Conservation (phyloP, 2,888 invertebrate genomes). For the Strigamia transsilvanica region DNA sequence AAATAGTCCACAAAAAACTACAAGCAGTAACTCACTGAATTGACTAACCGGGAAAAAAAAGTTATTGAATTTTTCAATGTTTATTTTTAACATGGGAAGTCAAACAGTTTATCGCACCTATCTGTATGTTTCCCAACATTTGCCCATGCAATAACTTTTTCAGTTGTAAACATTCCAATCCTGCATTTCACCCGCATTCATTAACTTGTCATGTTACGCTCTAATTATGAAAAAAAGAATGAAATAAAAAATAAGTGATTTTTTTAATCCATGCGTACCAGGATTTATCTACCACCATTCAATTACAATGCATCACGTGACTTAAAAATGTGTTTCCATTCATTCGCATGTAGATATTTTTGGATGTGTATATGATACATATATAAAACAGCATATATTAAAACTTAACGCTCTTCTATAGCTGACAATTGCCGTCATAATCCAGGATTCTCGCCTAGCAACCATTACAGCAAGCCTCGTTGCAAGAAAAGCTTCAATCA, state of each 20-base stretch:
- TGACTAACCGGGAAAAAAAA: too few relatives aligned
- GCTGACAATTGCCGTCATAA: constrained; percentile 26
- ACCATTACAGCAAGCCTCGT: constrained; percentile 25
- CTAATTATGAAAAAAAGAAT: background rate
- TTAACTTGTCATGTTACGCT: background rate
- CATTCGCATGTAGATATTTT: background rate
- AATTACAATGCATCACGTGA: background rate
- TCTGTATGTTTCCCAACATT: too few relatives aligned
- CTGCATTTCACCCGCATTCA: background rate
- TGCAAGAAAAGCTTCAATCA: constrained; percentile 26
- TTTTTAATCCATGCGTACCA: background rate
- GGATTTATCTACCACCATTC: background rate
- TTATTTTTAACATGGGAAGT: background rate
- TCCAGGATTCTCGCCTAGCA: constrained; percentile 21
- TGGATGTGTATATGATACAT: background rate
- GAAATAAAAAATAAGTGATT: background rate
- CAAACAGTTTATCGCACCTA: background rate
- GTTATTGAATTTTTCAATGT: constrained; percentile 1
- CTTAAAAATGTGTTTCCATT: background rate
- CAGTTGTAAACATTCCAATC: background rate
- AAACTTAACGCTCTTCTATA: constrained; percentile 21
- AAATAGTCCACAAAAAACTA: background rate
- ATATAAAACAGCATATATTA: constrained; percentile 24
- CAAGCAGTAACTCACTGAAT: background rate
- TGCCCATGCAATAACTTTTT: too few relatives aligned